Evolutionary conservation across 2,888 invertebrate species (phyloP), one percentile per base, ranked within the genome.

Genomic region (Bhutanitis thaidina): DNA sequence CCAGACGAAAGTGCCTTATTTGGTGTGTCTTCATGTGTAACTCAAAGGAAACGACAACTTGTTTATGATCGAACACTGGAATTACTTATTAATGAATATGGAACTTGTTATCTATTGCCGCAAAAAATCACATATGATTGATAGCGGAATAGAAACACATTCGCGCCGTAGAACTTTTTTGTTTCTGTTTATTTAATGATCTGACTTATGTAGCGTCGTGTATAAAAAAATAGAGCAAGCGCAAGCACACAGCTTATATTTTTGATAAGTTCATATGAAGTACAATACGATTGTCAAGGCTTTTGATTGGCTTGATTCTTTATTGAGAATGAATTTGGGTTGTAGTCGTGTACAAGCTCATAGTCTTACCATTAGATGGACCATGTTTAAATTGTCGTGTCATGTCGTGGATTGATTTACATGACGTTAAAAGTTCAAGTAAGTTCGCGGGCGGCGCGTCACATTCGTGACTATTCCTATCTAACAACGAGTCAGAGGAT

Each of bases 1-100:
- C 16, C 51, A 46, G 36, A 51, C 45, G 51, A 46, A 51, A 51
- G 46, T 51, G 46, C 51, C 51, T 46, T 46, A 46, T 46, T 46
- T 41, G 45, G 43, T 32, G 51, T 16, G 50, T 16, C 49, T 7
- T 30, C 30, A 14, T 12, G 37, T 45, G 44, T 36, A 36, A 40
- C 45, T 5, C 32, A 7, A 46, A 41, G 46, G 52, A 52, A 52
- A 52, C 52, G 41, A 10, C 37, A 25, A 47, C 52, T 47, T 29
- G 43, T 43, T 52, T 47, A 9, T 43, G 46, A 41, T 30, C 46
- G 44, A 34, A 35, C 50, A 40, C 44, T 44, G 27, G 38, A 43
- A 38, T 45, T 38, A 43, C 39, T 51, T 40, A 51, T 51, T 45
- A 51, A 51, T 51, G 40, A 40, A 40, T 45, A 27, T n/a, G 20